Base-by-base conservation (phyloP, 92 coral and sea anemone genomes). In the Parazoanthus darwini region DNA sequence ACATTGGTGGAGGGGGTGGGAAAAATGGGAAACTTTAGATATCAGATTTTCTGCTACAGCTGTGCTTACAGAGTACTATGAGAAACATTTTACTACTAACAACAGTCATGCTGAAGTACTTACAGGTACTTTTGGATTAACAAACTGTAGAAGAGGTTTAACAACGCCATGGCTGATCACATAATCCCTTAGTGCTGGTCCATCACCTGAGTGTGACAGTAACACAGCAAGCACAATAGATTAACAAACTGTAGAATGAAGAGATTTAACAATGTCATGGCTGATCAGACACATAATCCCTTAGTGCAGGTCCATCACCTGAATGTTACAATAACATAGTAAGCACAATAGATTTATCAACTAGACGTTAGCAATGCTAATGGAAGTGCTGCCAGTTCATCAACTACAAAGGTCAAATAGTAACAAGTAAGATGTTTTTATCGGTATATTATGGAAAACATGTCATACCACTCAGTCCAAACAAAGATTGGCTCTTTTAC, bases 41-140 rank as follows among this genome's bases (percentile, higher is more conserved):
- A 51, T 11, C 58, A 51, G 58, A 51, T 11, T 51, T 51, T 51
- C 15, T 51, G 58, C 15, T 51, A 51, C 13, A 9, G 13, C 14
- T 51, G 11, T 51, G 16, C 58, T 50, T 50, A 9, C 9, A 50
- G 56, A 1, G 13, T 5, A 51, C 33, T 29, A 29, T 29, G 33
- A 29, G 33, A 29, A 29, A 29, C 33, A 29, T 29, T 29, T 29
- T 51, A 51, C 58, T 18, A 63, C 6, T 63, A 18, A 63, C n/a
- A 18, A 18, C 1, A 38, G 39, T 23, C 4, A 29, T 29, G 33
- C 33, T 29, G 33, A 29, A 74, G 35, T 18, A 91, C 99, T 95
- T 94, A 97, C 99, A 33, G 99, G 99, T 48, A 97, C 99, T 80
- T 94, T 90, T 36, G 99, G 99, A 76, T 94, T 97, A 85, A 97